Percentiles rank a stretch among this genome's conserved stretches.
phyloP scores from a whole-genome alignment of 2,888 invertebrate species.

The Quadriops clusia region DNA sequence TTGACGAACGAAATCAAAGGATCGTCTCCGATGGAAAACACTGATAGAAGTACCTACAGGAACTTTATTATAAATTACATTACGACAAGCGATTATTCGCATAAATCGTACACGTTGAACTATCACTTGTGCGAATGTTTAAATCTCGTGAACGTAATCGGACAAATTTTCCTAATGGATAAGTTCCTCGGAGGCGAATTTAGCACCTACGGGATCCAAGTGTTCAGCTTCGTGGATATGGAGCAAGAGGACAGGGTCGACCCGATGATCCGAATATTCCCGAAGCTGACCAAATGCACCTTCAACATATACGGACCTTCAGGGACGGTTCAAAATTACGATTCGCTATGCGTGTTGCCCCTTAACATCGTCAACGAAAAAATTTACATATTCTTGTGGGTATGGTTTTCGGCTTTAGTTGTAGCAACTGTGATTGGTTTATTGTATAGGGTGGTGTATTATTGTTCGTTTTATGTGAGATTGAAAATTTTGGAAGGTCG shows the following conservation, averaged over 20 bases:
- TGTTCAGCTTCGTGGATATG: slow-evolving; percentile 40
- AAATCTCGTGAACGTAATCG: slow-evolving; percentile 59
- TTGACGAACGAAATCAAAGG: slow-evolving; percentile 50
- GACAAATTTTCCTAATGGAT: slow-evolving; percentile 57
- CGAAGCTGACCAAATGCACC: slow-evolving; percentile 56
- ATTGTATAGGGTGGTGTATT: slow-evolving; percentile 52
- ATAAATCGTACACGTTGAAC: slow-evolving; percentile 53
- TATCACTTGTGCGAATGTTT: slow-evolving; percentile 61
- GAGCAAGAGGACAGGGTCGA: slow-evolving; percentile 31
- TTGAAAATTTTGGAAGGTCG: too few relatives aligned
- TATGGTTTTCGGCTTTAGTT: slow-evolving; percentile 59
- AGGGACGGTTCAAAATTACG: slow-evolving; percentile 44
- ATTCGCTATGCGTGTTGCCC: slow-evolving; percentile 62
- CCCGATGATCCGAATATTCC: slow-evolving; percentile 58
- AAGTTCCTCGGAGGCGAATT: slow-evolving; percentile 52
- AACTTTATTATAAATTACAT: slow-evolving; percentile 47
- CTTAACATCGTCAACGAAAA: slow-evolving; percentile 72
- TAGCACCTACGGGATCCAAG: slow-evolving; percentile 45
- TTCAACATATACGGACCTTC: slow-evolving; percentile 47
- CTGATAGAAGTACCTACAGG: slow-evolving; percentile 23
- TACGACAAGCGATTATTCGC: slow-evolving; percentile 42
- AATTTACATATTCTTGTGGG: slow-evolving; percentile 61
- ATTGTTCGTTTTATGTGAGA: too few relatives aligned
- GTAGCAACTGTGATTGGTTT: slow-evolving; percentile 50
- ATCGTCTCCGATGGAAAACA: slow-evolving; percentile 22